phyloP scores from a whole-genome alignment of 92 coral and sea anemone species.

The Porites evermanni region DNA sequence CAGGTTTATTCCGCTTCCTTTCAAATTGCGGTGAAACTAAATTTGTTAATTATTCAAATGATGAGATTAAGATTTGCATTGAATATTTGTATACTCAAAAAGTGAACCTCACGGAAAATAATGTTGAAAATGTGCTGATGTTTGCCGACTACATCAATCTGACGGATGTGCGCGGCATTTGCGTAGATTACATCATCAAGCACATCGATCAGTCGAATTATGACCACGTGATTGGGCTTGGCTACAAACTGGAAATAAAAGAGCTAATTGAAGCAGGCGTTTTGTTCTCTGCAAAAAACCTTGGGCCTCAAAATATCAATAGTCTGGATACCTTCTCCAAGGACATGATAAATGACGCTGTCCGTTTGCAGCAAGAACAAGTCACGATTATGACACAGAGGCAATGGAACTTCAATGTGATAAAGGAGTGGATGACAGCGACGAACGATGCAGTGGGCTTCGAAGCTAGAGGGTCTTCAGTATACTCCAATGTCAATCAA shows the following conservation, averaged over 20 bases:
- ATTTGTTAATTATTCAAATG: neutral
- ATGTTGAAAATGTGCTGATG: conserved; percentile 14
- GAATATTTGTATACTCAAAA: neutral
- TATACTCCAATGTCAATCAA: neutral
- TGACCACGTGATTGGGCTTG: neutral
- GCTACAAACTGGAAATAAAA: neutral
- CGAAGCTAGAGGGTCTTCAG: neutral
- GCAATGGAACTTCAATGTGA: conserved; percentile 3
- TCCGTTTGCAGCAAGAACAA: conserved; percentile 6
- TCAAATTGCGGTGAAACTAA: neutral
- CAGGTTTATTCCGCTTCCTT: neutral
- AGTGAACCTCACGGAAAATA: neutral
- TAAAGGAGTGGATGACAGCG: neutral
- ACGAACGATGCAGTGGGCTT: neutral
- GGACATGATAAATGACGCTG: neutral
- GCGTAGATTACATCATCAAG: neutral
- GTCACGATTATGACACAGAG: conserved; percentile 1
- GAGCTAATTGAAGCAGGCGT: neutral
- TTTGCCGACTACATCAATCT: conserved; percentile 23
- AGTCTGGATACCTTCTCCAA: neutral
- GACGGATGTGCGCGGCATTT: neutral
- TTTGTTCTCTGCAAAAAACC: neutral
- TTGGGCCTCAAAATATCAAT: neutral
- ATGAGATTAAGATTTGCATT: conserved; percentile 2
- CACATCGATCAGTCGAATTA: neutral